Evolutionary conservation across 2,797 vertebrate genomes (phyloP).

Genomic region (Phrynocephalus forsythii): DNA sequence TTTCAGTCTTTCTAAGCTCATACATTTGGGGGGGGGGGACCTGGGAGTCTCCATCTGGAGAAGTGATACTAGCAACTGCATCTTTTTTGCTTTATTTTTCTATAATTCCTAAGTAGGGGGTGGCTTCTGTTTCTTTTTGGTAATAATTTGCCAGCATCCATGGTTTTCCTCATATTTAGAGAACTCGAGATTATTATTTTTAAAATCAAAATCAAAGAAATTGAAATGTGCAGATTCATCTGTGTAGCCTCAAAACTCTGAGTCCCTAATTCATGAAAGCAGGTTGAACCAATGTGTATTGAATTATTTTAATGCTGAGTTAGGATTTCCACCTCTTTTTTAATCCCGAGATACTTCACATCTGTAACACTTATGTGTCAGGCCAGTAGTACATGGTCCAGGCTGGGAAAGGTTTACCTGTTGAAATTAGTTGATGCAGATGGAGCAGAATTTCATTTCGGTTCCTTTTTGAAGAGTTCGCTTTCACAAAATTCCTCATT

Average conservation of each 20-base stretch:
- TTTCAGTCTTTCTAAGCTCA: neutral
- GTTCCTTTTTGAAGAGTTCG: neutral
- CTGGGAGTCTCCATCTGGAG: neutral
- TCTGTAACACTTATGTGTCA: neutral
- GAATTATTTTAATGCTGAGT: neutral
- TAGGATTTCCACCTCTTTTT: neutral
- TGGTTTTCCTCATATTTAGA: neutral
- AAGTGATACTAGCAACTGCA: neutral
- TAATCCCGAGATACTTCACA: neutral
- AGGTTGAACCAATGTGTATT: neutral
- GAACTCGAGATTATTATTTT: neutral
- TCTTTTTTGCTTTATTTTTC: constrained; percentile 23
- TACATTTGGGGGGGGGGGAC: neutral
- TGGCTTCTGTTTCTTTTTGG: neutral
- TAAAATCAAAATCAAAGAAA: too few species aligned
- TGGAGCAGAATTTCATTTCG: neutral
- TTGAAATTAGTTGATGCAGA: neutral
- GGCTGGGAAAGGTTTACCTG: neutral
- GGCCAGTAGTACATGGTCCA: neutral
- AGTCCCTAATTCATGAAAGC: neutral
- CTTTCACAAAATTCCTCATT: neutral
- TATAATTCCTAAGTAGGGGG: neutral
- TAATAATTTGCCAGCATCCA: neutral
- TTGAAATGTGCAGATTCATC: neutral
- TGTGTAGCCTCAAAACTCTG: neutral